phyloP scores from a whole-genome alignment of 2,888 invertebrate species.

The Xylophagus ater region DNA sequence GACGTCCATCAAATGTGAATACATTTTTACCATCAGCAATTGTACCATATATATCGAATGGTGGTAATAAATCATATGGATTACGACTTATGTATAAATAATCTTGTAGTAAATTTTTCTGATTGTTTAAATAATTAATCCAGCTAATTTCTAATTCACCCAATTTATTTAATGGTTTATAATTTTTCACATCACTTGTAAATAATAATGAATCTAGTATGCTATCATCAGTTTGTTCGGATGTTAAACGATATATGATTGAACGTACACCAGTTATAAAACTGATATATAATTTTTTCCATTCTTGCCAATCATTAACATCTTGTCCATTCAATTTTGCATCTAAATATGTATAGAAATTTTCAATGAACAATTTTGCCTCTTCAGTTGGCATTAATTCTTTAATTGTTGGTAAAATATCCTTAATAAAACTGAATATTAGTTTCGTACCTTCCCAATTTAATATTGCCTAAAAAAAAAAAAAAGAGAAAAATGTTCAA shows the following conservation, averaged over 20 bases:
- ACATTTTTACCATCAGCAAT: slow-evolving; percentile 72
- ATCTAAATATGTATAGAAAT: slow-evolving; percentile 49
- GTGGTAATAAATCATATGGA: slow-evolving; percentile 48
- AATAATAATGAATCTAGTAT: no score
- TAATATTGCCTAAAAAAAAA: slow-evolving; percentile 3
- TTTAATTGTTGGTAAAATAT: slow-evolving; percentile 25
- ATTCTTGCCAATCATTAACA: slow-evolving; percentile 50
- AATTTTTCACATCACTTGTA: no score
- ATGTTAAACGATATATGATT: slow-evolving; percentile 10
- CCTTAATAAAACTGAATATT: neutral
- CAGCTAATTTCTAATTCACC: no score
- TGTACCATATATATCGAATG: slow-evolving; percentile 57
- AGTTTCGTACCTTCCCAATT: slow-evolving; percentile 1
- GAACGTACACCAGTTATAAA: slow-evolving; percentile 49
- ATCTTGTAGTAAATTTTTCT: no score
- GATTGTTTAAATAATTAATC: no score
- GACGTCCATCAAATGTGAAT: slow-evolving; percentile 79
- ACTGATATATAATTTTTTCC: slow-evolving; percentile 50
- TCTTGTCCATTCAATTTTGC: slow-evolving; percentile 51
- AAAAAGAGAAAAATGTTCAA: no score
- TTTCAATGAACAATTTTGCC: slow-evolving; percentile 47
- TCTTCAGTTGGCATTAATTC: slow-evolving; percentile 54
- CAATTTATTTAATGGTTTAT: no score
- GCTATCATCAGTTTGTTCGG: no score
- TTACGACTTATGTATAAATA: no score